phyloP scores from a whole-genome alignment of 2,888 invertebrate genomes.

The Dasypolia templi region DNA sequence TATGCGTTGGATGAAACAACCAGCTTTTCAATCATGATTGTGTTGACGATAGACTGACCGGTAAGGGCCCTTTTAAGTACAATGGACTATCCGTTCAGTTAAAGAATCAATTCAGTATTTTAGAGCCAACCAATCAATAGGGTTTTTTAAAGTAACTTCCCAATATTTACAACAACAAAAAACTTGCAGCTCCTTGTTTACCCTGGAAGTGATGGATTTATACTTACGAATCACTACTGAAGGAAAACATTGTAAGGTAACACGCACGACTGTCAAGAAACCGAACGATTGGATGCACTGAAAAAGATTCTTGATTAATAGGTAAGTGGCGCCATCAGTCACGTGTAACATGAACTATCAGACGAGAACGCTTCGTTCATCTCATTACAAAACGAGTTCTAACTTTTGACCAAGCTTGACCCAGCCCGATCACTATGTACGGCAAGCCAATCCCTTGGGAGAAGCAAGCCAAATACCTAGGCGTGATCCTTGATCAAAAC shows the following conservation, averaged over 20 bases:
- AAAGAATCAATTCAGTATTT: background rate
- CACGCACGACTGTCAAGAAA: constrained; percentile 1
- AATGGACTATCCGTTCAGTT: background rate
- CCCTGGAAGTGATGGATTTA: background rate
- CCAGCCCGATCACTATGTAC: too few relatives aligned
- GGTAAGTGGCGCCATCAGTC: constrained; percentile 44
- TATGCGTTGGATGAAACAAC: too few relatives aligned
- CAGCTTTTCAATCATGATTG: too few relatives aligned
- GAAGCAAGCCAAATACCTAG: too few relatives aligned
- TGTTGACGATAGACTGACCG: too few relatives aligned
- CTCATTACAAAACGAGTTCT: background rate
- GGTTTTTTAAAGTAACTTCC: background rate
- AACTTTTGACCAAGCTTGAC: background rate
- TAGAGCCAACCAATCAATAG: background rate
- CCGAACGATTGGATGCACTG: constrained; percentile 7
- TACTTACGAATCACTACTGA: background rate
- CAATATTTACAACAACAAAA: background rate
- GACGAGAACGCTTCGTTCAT: constrained; percentile 3
- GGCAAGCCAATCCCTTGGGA: too few relatives aligned
- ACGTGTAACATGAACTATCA: constrained; percentile 21
- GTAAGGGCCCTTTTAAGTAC: background rate
- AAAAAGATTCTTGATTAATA: background rate
- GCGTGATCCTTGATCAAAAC: too few relatives aligned
- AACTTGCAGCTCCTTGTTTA: background rate
- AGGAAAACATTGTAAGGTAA: background rate